These are phyloP conservation scores for Luperina testacea DNA, from an alignment of 2,888 invertebrate genomes.

Conservation along the genomic window DNA sequence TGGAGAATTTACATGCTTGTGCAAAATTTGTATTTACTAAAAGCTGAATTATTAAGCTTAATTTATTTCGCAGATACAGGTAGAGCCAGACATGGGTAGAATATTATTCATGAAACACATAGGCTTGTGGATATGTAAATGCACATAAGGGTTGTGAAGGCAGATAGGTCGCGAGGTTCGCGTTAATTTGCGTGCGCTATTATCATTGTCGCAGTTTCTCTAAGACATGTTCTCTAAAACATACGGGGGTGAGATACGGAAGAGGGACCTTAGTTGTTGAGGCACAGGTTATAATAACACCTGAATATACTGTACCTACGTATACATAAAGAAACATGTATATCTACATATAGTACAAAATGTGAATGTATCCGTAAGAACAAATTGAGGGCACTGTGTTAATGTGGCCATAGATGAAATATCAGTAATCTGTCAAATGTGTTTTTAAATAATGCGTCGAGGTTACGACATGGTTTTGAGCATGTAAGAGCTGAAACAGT, in stretches of 20 bases:
- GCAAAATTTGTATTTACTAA: slow-evolving; percentile 10
- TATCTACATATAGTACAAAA: slow-evolving; percentile 4
- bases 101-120: slow-evolving; percentile 37
- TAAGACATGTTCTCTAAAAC: slow-evolving; percentile 6
- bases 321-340: not conserved
- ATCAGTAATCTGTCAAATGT: slow-evolving; percentile 37
- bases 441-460: slow-evolving; percentile 23
- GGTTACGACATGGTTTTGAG: slow-evolving; percentile 14
- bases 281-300: not conserved
- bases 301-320: not conserved
- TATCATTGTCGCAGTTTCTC: slow-evolving; percentile 5
- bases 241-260: not conserved
- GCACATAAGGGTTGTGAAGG: not conserved
- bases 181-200: slow-evolving; percentile 20
- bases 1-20: not conserved
- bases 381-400: slow-evolving; percentile 44
- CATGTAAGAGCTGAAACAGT: not conserved
- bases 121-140: slow-evolving; percentile 25
- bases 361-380: slow-evolving; percentile 25
- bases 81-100: not conserved
- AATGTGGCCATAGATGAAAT: slow-evolving; percentile 45
- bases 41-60: not conserved
- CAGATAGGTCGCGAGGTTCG: not conserved
- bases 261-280: not conserved
- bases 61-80: slow-evolving; percentile 1